Base-by-base conservation (phyloP, 2,888 invertebrate genomes). In the Cerastis rubricosa region DNA sequence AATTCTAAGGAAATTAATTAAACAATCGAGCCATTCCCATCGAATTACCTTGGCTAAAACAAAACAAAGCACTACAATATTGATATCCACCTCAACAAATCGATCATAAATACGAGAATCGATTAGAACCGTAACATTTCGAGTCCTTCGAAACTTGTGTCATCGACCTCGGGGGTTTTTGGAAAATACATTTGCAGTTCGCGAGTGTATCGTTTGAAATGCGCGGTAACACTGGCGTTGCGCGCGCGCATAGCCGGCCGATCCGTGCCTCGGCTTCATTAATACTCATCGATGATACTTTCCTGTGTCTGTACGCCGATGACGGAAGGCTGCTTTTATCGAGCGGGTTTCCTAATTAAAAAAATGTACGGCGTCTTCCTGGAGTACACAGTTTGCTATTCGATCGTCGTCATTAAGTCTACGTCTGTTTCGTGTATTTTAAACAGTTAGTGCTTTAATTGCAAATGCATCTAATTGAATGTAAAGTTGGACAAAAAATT, bases 311-410 rank as follows among this genome's bases (percentile, higher is more conserved):
- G 88, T 89, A 90, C 90, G 87, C 84, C 91, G 89, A 94, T 94
- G 96, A 95, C 96, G 96, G 96, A 96, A 96, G 95, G 93, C 93
- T 93, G 94, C 94, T 95, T 96, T 95, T 95, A 95, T 95, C 90
- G 84, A 93, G 94, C 92, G 94, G 93, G 95, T 95, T 96, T 96
- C 95, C 96, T 96, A 94, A 95, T 96, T 94, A 94, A 95, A 96
- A 96, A 95, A 92, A 92, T 90, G 81, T 88, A 85, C 78, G 35
- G 47, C 73, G 77, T 79, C 88, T 88, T 88, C 88, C 88, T 88
- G 88, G 81, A 88, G 71, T 78, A 75, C 49, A 59, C 74, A 61
- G 64, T 85, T 87, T 88, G 79, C 77, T 71, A 83, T 88, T 80
- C 81, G 66, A 76, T 59, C 43, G 73, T 74, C 70, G 81, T 83